Percentiles rank a stretch among this genome's conserved stretches.
Evolutionary conservation across 2,888 invertebrate genomes (phyloP).

Genomic region (Belgica antarctica): DNA sequence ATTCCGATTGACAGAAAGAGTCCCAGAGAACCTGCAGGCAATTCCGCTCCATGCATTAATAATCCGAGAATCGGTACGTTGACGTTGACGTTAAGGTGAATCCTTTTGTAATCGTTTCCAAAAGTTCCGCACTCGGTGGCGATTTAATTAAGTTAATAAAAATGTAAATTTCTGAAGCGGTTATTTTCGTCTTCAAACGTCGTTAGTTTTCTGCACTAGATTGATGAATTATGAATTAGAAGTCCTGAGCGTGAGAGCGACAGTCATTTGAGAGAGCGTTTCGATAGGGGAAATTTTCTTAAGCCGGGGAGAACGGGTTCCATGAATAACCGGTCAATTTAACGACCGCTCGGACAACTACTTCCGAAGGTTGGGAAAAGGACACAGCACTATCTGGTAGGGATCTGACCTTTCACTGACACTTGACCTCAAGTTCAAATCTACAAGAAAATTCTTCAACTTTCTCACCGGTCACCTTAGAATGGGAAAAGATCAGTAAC

Average conservation of each 20-base stretch:
- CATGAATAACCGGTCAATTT: not conserved
- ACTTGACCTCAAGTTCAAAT: constrained; percentile 44
- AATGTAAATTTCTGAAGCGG: constrained; percentile 18
- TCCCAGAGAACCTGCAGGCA: constrained; percentile 31
- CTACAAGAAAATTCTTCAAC: constrained; percentile 26
- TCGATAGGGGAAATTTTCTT: not conserved
- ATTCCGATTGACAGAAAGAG: constrained; percentile 33
- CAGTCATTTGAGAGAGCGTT: too few species aligned
- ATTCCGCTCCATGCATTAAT: constrained; percentile 41
- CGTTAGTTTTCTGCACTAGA: constrained; percentile 15
- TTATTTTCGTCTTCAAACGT: too few species aligned
- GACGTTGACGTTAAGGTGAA: not conserved
- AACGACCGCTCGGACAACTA: constrained; percentile 19
- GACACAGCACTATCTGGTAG: too few species aligned
- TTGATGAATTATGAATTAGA: constrained; percentile 9
- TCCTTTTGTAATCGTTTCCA: too few species aligned
- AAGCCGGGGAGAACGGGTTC: too few species aligned
- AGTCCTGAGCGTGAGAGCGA: not conserved
- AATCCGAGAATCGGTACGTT: constrained; percentile 17
- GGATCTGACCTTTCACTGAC: constrained; percentile 35
- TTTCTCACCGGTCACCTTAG: constrained; percentile 41
- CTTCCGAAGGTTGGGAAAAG: not conserved
- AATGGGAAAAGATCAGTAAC: constrained; percentile 34
- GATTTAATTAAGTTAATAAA: constrained; percentile 42
- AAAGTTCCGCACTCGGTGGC: constrained; percentile 14